These are phyloP conservation scores for Cossypha heuglini DNA, from an alignment of 2,797 vertebrate species.

Conservation along the genomic window DNA sequence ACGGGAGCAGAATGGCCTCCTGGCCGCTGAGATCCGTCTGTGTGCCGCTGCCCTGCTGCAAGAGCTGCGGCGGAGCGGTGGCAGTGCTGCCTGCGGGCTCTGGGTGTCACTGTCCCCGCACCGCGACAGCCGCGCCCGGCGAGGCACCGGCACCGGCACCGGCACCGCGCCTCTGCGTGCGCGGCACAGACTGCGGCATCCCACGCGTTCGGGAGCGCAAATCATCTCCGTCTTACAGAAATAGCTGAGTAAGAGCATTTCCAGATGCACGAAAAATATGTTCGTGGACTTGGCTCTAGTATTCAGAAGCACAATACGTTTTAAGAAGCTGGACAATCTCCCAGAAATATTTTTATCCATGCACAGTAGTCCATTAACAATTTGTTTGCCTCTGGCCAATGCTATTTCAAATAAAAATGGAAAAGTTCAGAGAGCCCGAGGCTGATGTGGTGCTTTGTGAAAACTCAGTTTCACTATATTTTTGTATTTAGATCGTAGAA, in stretches of 20 bases:
- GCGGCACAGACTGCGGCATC: not conserved
- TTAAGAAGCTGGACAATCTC: not conserved
- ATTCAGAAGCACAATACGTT: not conserved
- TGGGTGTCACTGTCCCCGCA: conserved; percentile 35
- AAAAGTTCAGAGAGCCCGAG: not conserved
- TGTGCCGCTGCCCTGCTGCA: rapidly evolving
- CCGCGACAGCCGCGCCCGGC: not conserved
- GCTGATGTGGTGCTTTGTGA: not conserved
- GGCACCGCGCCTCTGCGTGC: too few species aligned
- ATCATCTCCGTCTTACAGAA: not conserved
- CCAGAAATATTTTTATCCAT: conserved; percentile 8
- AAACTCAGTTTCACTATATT: not conserved
- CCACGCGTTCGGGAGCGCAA: not conserved
- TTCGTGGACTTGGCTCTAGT: not conserved
- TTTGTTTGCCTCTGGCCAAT: not conserved
- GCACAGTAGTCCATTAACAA: not conserved
- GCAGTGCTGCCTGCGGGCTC: not conserved
- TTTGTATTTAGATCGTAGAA: not conserved
- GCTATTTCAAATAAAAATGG: not conserved
- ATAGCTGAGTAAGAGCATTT: not conserved
- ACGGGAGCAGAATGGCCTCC: not conserved
- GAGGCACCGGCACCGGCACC: too few species aligned
- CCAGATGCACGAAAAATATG: not conserved
- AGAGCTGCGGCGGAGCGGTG: too few species aligned
- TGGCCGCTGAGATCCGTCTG: rapidly evolving